These are phyloP conservation scores for Boulengeromyrus knoepffleri DNA, from an alignment of 2,113 vertebrate species.

Conservation along the genomic window DNA sequence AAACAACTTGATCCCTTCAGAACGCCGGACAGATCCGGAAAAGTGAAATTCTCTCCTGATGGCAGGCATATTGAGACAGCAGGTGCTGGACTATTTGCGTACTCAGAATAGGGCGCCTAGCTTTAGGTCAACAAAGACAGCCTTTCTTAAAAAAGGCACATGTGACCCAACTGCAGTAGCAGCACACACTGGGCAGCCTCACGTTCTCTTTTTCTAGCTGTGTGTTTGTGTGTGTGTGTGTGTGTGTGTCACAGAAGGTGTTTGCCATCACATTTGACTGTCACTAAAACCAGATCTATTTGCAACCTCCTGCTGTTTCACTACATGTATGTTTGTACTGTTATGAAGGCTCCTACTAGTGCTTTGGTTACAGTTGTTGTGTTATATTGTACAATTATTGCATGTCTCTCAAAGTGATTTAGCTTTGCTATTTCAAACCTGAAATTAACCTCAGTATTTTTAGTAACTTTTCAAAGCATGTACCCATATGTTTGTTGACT, in stretches of 20 bases:
- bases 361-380: background rate
- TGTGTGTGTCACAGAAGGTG: background rate
- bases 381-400: background rate
- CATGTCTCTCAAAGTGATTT: background rate
- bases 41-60: background rate
- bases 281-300: background rate
- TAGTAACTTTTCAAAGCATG: background rate
- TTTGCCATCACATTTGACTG: background rate
- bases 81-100: slow-evolving; percentile 10
- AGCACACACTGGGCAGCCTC: background rate
- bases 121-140: background rate
- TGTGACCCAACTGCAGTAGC: background rate
- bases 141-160: background rate
- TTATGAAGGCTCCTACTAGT: background rate
- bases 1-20: background rate
- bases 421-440: background rate
- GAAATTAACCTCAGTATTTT: background rate
- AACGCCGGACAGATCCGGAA: slow-evolving; percentile 4
- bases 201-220: background rate
- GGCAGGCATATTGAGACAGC: slow-evolving; percentile 1
- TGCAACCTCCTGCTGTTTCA: background rate
- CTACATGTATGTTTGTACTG: background rate
- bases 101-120: slow-evolving; percentile 17
- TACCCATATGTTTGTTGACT: background rate
- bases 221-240: background rate